A percentile compares a stretch with the other conserved stretches of the same genome.
These are phyloP conservation scores for Heliconius nattereri DNA, from an alignment of 1,140 invertebrate species.

Conservation along the genomic window DNA sequence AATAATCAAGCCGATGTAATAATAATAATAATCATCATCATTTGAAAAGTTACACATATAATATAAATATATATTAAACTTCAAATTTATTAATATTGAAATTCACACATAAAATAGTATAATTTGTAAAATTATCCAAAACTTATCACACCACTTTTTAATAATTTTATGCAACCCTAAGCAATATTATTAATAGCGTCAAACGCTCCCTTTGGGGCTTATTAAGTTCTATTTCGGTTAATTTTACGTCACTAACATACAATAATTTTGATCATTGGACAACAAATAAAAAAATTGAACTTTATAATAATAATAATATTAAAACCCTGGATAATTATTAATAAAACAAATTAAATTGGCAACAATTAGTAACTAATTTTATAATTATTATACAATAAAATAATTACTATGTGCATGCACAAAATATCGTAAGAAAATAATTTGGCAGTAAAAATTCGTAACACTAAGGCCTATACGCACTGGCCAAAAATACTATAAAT, in stretches of 20 bases:
- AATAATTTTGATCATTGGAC: slow-evolving; percentile 80
- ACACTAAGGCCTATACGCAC: slow-evolving; percentile 76
- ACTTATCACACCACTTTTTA: slow-evolving; percentile 80
- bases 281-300: slow-evolving; percentile 77
- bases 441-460: slow-evolving; percentile 82
- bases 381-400: slow-evolving; percentile 78
- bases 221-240: slow-evolving; percentile 75
- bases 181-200: slow-evolving; percentile 79
- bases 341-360: slow-evolving; percentile 74
- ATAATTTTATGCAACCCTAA: slow-evolving; percentile 79
- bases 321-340: slow-evolving; percentile 78
- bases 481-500: slow-evolving; percentile 79
- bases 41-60: slow-evolving; percentile 59
- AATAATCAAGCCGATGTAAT: slow-evolving; percentile 57
- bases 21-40: slow-evolving; percentile 33
- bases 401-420: slow-evolving; percentile 80
- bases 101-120: slow-evolving; percentile 80
- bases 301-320: slow-evolving; percentile 77
- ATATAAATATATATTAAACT: slow-evolving; percentile 54
- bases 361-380: slow-evolving; percentile 80
- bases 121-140: slow-evolving; percentile 82
- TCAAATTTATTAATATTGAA: slow-evolving; percentile 74
- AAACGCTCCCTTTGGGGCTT: slow-evolving; percentile 80
- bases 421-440: slow-evolving; percentile 80
- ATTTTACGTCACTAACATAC: slow-evolving; percentile 78